phyloP scores from a whole-genome alignment of 35 echinoderm and acorn worm species.

The Ptychodera flava region DNA sequence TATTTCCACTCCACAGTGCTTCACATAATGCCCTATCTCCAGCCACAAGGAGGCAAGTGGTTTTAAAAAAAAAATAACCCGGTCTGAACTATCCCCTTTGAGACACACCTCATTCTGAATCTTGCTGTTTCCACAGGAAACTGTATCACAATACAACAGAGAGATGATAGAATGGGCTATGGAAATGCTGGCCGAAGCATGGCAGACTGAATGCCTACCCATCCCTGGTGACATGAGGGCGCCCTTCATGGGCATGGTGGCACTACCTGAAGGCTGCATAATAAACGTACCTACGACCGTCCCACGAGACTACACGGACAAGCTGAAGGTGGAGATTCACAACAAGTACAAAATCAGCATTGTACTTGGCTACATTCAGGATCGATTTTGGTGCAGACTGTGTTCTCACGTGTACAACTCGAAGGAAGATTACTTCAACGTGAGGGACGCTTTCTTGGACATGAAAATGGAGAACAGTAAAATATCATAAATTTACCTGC shows the following conservation, averaged over 20 bases:
- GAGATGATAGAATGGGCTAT: conserved; percentile 47
- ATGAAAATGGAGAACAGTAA: no score
- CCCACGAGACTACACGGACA: no score
- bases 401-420: conserved; percentile 71
- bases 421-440: conserved; percentile 66
- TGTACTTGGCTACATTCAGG: conserved; percentile 4
- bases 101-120: no score
- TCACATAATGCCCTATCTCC: no score
- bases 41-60: no score
- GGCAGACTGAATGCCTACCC: conserved; percentile 40
- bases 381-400: conserved; percentile 43
- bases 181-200: conserved; percentile 65
- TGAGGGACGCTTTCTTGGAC: conserved; percentile 61
- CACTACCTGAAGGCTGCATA: conserved; percentile 48
- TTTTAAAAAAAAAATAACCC: no score
- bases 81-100: no score
- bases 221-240: conserved; percentile 38
- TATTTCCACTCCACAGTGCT: no score
- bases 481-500: no score
- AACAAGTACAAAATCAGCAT: background rate
- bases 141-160: conserved; percentile 34
- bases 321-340: no score
- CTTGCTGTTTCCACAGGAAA: no score
- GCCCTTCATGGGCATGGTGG: conserved; percentile 63
- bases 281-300: no score